These are phyloP conservation scores for Colletes gigas DNA, from an alignment of 1,140 invertebrate species.

Conservation along the genomic window DNA sequence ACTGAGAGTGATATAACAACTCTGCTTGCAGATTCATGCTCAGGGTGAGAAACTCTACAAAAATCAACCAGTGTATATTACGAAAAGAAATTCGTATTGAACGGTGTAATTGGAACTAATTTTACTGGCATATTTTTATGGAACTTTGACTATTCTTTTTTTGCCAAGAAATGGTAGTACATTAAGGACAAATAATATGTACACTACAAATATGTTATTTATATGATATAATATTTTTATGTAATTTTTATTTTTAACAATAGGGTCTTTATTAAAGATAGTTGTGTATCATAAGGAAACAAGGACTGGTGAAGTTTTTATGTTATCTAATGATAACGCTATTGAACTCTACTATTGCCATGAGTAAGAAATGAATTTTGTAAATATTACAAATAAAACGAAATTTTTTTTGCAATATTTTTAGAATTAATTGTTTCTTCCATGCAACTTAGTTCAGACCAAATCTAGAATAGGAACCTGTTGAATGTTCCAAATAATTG, in stretches of 20 bases:
- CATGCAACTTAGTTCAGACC: no score
- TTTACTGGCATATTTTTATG: conserved; percentile 1
- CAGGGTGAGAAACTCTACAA: no score
- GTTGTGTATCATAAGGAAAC: neutral
- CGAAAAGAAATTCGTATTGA: no score
- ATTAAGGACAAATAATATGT: conserved; percentile 27
- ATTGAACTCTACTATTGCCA: neutral
- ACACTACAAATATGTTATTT: conserved; percentile 24
- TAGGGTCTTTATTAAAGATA: neutral
- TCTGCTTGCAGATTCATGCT: no score
- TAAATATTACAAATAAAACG: conserved; percentile 10
- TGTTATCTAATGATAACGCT: neutral
- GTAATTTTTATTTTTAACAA: neutral
- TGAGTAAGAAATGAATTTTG: neutral
- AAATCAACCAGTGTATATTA: no score
- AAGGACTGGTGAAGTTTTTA: neutral
- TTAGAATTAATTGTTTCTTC: neutral
- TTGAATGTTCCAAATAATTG: neutral
- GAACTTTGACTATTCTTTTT: neutral
- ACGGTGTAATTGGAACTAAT: neutral
- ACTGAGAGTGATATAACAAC: no score
- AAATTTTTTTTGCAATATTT: neutral
- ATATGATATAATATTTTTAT: conserved; percentile 12
- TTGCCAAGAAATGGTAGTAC: neutral
- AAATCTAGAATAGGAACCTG: neutral